Conservation (phyloP, 2,888 invertebrate species). For the Amblyteles armatorius region DNA sequence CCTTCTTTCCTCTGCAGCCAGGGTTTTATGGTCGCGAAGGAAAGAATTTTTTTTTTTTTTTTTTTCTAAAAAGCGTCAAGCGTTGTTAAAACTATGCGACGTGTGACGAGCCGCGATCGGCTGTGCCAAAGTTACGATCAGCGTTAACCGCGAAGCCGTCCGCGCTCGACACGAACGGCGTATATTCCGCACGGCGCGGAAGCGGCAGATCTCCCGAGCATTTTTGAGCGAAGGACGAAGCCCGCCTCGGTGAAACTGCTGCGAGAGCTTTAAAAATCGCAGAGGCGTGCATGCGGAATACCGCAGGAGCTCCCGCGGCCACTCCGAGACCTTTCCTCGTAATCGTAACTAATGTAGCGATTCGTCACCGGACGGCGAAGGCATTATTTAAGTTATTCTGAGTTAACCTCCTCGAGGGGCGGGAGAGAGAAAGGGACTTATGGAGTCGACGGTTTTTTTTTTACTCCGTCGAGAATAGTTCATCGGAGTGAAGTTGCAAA, state of each 20-base stretch:
- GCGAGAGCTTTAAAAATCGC: constrained; percentile 57
- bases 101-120: constrained; percentile 7
- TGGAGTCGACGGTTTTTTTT: not conserved
- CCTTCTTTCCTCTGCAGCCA: not conserved
- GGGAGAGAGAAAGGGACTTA: not conserved
- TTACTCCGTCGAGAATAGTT: not conserved
- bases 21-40: not conserved
- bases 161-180: not conserved
- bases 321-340: constrained; percentile 25
- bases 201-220: not conserved
- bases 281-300: constrained; percentile 48
- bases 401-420: constrained; percentile 3
- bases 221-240: constrained; percentile 25
- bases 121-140: constrained; percentile 3
- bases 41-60: not conserved
- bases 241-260: constrained; percentile 16
- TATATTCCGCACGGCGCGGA: constrained; percentile 5
- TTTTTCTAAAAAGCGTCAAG: not conserved
- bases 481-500: constrained; percentile 63
- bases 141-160: constrained; percentile 1
- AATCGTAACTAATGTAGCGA: constrained; percentile 72
- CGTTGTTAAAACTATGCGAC: not conserved
- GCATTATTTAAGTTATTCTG: constrained; percentile 6
- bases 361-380: constrained; percentile 58
- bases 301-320: constrained; percentile 15